Conservation (phyloP, 1,140 invertebrate species). For the Heliconius himera region DNA sequence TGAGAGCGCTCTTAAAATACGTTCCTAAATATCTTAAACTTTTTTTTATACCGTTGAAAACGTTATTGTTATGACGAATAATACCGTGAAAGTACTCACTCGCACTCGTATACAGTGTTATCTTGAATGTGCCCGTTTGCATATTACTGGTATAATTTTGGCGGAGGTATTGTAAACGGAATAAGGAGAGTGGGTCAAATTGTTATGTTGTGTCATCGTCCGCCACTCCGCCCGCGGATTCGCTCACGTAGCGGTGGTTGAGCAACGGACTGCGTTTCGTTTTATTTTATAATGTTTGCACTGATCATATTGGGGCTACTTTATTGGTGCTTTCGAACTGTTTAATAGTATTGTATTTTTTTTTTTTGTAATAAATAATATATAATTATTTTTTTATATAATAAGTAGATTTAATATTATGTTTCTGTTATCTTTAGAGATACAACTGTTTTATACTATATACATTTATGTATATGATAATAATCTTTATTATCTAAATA, state of each 20-base stretch:
- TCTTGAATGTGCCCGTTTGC: slow-evolving; percentile 30
- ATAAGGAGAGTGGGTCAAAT: slow-evolving; percentile 46
- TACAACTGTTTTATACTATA: neutral
- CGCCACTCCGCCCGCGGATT: neutral
- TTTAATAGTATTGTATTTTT: neutral
- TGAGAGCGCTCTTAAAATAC: too few species aligned
- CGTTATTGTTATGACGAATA: neutral
- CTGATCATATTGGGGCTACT: slow-evolving; percentile 5
- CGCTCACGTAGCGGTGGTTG: slow-evolving; percentile 14
- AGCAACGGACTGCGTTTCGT: slow-evolving; percentile 2
- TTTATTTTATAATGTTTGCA: slow-evolving; percentile 9
- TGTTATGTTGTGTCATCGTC: slow-evolving; percentile 41
- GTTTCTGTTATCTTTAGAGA: neutral
- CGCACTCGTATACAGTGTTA: neutral
- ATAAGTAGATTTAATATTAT: too few species aligned
- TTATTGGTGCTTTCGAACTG: neutral
- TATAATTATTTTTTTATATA: neutral
- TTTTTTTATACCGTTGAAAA: slow-evolving; percentile 1
- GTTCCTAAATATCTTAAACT: neutral
- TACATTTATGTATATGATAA: neutral
- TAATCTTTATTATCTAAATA: neutral
- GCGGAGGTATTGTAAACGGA: slow-evolving; percentile 37
- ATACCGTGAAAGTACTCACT: slow-evolving; percentile 42
- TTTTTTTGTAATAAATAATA: neutral
- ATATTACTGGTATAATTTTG: slow-evolving; percentile 48